A percentile compares a stretch with the other conserved stretches of the same genome.
Conservation (phyloP, 2,888 invertebrate genomes). For the Pristionchus exspectatus region DNA sequence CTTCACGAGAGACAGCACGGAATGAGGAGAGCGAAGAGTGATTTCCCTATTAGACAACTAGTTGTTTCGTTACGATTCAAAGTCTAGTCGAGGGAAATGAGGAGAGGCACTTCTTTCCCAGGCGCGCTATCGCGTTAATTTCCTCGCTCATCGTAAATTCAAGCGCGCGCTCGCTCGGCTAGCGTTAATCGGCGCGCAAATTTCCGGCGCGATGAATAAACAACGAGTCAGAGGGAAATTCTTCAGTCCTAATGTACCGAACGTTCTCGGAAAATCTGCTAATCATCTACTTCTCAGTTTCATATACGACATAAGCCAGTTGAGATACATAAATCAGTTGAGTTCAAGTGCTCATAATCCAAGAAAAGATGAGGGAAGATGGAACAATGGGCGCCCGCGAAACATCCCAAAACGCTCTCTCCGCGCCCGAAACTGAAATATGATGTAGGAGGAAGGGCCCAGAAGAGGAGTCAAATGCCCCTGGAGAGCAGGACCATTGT, state of each 20-base stretch:
- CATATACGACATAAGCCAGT: too few relatives aligned
- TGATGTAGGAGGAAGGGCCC: constrained; percentile 1
- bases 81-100: too few relatives aligned
- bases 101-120: too few relatives aligned
- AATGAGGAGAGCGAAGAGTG: too few relatives aligned
- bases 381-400: background rate
- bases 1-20: too few relatives aligned
- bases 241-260: background rate
- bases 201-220: too few relatives aligned
- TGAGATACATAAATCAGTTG: too few relatives aligned
- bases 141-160: background rate
- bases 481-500: background rate
- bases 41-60: too few relatives aligned
- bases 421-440: background rate
- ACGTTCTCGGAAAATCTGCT: background rate
- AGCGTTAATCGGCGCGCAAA: background rate
- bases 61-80: too few relatives aligned
- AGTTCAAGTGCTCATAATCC: background rate
- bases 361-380: background rate
- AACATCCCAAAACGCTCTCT: background rate
- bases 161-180: background rate
- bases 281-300: too few relatives aligned
- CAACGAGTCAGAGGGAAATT: too few relatives aligned
- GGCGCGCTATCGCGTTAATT: constrained; percentile 9
- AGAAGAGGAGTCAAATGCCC: constrained; percentile 2